A percentile compares a stretch with the other conserved stretches of the same genome.
phyloP scores from a whole-genome alignment of 2,797 vertebrate species.

The Poecilia velifera region DNA sequence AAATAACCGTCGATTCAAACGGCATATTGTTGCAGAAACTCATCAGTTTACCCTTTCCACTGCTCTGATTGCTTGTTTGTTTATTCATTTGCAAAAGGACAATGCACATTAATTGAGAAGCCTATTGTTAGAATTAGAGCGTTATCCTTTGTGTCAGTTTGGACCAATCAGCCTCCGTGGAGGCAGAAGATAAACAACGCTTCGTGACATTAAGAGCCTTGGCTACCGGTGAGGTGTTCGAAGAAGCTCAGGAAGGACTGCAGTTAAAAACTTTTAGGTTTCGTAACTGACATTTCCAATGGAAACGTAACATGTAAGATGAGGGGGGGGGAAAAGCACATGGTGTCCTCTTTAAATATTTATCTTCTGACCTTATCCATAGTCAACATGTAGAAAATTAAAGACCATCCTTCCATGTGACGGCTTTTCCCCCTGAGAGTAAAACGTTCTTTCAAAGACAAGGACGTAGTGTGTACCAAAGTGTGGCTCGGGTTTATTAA shows the following conservation, averaged over 20 bases:
- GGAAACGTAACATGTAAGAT: not conserved
- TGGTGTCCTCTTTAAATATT: constrained; percentile 13
- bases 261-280: not conserved
- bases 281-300: not conserved
- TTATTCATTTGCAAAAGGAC: constrained; percentile 1
- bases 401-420: not conserved
- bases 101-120: constrained; percentile 12
- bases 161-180: not conserved
- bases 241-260: not conserved
- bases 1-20: not conserved
- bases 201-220: not conserved
- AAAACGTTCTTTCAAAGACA: not conserved
- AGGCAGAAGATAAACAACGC: constrained; percentile 3
- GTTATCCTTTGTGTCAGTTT: not conserved
- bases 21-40: not conserved
- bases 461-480: not conserved
- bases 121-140: constrained; percentile 2
- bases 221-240: not conserved
- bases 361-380: constrained; percentile 4
- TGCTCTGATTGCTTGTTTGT: constrained; percentile 11
- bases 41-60: not conserved
- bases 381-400: not conserved
- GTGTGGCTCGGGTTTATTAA: not conserved
- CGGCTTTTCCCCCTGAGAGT: not conserved
- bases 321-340: not conserved